Base-by-base conservation (phyloP, 1,140 invertebrate species). In the Acyrthosiphon pisum region DNA sequence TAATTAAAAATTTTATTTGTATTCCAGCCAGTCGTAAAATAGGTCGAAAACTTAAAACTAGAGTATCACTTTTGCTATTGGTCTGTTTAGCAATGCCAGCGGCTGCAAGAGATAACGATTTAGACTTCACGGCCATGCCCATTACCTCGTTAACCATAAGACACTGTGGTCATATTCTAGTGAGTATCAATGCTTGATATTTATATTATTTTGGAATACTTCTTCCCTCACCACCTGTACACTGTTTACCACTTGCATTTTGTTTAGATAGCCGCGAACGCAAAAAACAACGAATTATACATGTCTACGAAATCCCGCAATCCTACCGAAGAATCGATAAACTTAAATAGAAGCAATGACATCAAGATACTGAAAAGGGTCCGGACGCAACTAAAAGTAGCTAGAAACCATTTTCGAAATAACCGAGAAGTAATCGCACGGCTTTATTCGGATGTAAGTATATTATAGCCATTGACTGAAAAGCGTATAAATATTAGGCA, bases 21-120 rank as follows among this genome's bases (percentile, higher is more conserved):
- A 68, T 90, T 90, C 44, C n/a, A 90, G 89, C 89, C 37, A 68
- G 37, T 68, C 89, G 26, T 90, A 41, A 60, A 90, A 60, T 68
- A 90, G 41, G 22, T 44, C 89, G 89, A 90, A 90, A 90, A 90
- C 44, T 90, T 90, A 68, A 90, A 68, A 90, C 89, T 90, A 68
- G 26, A 44, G 56, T 90, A 90, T 60, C 56, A 68, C 8, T 90
- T 68, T 68, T 90, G 89, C 37, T 90, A n/a, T 90, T 68, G 37
- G 26, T 90, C 56, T 60, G 37, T 44, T 68, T 90, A 90, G 89
- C 37, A 41, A 90, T 90, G 41, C 37, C 53, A 68, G 89, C 37
- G 14, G 89, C 26, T 68, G 44, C 56, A 41, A 30, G 22, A 44
- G 89, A 60, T 18, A 46, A 30, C 41, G 37, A 44, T 90, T 68